Base-by-base conservation (phyloP, 2,113 vertebrate species). In the Hippocampus guttulatus region DNA sequence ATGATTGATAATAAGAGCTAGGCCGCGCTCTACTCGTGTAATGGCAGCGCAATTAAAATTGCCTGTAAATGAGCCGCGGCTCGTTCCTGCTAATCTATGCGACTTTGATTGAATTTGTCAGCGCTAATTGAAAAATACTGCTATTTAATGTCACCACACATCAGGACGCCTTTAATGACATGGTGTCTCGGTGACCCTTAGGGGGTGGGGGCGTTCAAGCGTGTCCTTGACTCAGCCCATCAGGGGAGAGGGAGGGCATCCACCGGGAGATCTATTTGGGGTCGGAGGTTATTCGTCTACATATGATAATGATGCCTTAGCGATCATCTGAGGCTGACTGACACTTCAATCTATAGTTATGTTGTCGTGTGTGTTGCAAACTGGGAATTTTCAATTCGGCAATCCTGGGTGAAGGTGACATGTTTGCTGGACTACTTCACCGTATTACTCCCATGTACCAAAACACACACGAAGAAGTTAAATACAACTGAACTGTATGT, bases 71-170 rank as follows among this genome's bases (percentile, higher is more conserved):
- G 96, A 98, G 95, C 95, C 96, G 93, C 92, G 96, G 95, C 96
- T 97, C 96, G 95, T 97, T 96, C 96, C 94, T 93, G 96, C 96
- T 96, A 96, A 97, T 98, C 96, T 97, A 96, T 96, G 95, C 95
- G 98, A 94, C 94, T 98, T 98, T 98, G 96, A 98, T 98, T 98
- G 95, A 96, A 98, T 98, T 98, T 96, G 95, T 97, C 96, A 92
- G 94, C 93, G 91, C 95, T 98, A 98, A 98, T 98, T 98, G 96
- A 98, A 98, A 98, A 98, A 98, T 96, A 98, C 95, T 95, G 95
- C 95, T 88, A 93, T 96, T 96, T 96, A 96, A 96, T 96, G 95
- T 94, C 94, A 93, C 94, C 94, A 92, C 90, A 91, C 90, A 92
- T 91, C 87, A 87, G 91, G 89, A 65, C 72, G 88, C 81, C 89